Base-by-base conservation (phyloP, 92 coral and sea anemone species). In the Siderastrea siderea region DNA sequence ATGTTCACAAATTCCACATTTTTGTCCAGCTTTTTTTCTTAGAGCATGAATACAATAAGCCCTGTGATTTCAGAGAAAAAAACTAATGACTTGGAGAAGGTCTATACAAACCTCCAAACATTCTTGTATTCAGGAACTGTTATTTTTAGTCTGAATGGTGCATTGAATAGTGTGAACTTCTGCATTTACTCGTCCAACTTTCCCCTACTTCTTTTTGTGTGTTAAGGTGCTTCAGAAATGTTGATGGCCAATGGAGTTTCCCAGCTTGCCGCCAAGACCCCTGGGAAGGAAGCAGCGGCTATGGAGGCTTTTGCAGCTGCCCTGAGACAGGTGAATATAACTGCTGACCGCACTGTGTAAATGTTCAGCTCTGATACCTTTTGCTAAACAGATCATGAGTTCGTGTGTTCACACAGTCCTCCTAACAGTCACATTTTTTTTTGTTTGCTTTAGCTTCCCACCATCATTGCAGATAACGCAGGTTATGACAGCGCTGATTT, bases 401-500 rank as follows among this genome's bases (percentile, higher is more conserved):
- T 66, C 13, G 43, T 67, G 13, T 67, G 10, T 0, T n/a, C 17
- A 17, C 15, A 58, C 15, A 16, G 15, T 58, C 13, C 15, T 3
- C 15, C 13, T 58, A 58, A 58, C 15, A 58, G 13, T 12, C 10
- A 16, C 62, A 15, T 82, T 67, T 17, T 55, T 44, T 62, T 7
- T 53, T 83, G 8, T 55, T 47, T 47, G 26, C 11, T 12, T 7
- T 80, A 98, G 99, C 90, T 98, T 13, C 99, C 99, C 45, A 98
- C 96, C 71, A 96, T 98, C 71, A 98, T 98, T 73, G 99, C 99
- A 26, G 99, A 98, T 78, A 98, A 98, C 83, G 99, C 99, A 47
- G 99, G 99, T 47, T 98, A 97, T 51, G 99, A 97, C 93, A 97
- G 99, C 71, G 99, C 99, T 12, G 98, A 98, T 82, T 89, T 98